Conservation (phyloP, 2,113 vertebrate genomes). For the Alligator sinensis region DNA sequence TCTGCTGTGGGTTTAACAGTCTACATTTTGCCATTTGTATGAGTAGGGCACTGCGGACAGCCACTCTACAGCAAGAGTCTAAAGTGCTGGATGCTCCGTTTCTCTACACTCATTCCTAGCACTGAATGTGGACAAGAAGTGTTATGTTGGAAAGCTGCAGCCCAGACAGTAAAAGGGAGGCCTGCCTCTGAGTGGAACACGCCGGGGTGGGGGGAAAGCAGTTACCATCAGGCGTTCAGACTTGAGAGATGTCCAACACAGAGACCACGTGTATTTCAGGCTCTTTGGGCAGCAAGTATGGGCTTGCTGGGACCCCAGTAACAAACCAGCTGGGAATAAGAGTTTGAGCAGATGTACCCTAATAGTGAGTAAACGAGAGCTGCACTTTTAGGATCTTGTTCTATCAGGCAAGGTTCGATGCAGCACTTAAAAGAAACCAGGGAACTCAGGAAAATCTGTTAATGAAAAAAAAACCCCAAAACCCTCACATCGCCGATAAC, state of each 20-base stretch:
- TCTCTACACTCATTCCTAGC: neutral
- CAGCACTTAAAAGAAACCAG: slow-evolving; percentile 4
- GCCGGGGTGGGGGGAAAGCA: neutral
- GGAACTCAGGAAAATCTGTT: neutral
- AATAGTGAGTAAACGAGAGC: neutral
- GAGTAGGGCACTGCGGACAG: neutral
- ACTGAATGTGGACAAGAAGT: neutral
- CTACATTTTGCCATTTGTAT: neutral
- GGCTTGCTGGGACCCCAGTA: neutral
- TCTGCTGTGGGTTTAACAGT: neutral
- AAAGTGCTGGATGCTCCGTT: neutral
- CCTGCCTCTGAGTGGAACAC: neutral
- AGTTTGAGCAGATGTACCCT: neutral
- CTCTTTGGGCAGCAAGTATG: neutral
- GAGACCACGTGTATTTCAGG: neutral
- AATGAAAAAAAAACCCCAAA: neutral
- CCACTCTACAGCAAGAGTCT: neutral
- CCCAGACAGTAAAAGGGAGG: neutral
- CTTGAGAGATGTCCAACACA: neutral
- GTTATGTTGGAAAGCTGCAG: neutral
- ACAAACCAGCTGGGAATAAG: neutral
- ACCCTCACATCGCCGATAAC: neutral
- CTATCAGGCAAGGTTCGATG: neutral
- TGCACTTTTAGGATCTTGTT: fast-evolving
- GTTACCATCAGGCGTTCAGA: neutral